phyloP scores from a whole-genome alignment of 2,888 invertebrate genomes.

The Andrena haemorrhoa region DNA sequence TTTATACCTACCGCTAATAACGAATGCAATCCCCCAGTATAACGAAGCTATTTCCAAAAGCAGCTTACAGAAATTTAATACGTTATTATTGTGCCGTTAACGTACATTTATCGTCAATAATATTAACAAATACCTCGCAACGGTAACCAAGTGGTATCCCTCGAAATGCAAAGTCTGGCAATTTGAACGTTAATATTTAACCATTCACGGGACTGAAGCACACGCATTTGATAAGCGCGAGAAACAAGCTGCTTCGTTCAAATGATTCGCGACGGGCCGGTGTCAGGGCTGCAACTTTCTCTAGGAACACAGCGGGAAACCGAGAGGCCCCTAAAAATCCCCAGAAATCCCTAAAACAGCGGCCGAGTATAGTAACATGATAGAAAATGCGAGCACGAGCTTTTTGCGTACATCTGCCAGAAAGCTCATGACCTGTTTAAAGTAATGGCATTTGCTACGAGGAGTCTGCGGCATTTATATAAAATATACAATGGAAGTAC shows the following conservation, averaged over 20 bases:
- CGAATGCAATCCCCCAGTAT: background rate
- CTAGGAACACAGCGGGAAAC: conserved; percentile 7
- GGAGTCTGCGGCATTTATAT: conserved; percentile 75
- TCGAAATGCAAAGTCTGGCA: background rate
- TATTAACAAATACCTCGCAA: no score
- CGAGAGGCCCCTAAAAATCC: background rate
- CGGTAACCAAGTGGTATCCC: no score
- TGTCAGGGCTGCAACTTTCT: background rate
- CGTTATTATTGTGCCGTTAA: no score
- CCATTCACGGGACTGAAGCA: background rate
- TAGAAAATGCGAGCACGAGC: conserved; percentile 37
- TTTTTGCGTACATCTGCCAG: conserved; percentile 54
- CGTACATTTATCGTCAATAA: no score
- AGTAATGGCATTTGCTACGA: conserved; percentile 79
- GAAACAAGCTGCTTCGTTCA: background rate
- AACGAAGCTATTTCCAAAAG: background rate
- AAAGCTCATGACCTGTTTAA: conserved; percentile 61
- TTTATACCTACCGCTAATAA: background rate
- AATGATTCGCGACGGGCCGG: background rate
- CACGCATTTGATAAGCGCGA: background rate
- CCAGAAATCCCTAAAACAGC: conserved; percentile 35
- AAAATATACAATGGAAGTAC: conserved; percentile 76
- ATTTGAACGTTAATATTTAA: background rate
- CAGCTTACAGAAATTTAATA: background rate
- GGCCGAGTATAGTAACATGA: conserved; percentile 5